Conservation (phyloP, 92 coral and sea anemone genomes). For the Siderastrea radians region DNA sequence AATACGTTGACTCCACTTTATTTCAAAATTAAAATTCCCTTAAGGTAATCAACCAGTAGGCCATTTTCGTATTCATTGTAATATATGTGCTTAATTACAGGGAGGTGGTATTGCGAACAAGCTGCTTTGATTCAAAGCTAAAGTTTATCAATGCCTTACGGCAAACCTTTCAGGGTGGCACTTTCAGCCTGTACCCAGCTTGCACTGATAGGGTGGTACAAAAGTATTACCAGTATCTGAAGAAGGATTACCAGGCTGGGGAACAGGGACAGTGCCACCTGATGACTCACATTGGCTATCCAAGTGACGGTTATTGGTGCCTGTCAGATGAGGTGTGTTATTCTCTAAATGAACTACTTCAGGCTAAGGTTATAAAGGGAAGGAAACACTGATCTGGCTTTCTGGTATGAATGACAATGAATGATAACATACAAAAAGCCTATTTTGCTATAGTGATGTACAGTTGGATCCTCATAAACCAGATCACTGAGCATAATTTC, state of each 20-base stretch:
- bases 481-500: no score
- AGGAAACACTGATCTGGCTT: no score
- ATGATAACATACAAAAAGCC: no score
- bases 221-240: neutral
- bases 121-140: neutral
- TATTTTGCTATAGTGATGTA: no score
- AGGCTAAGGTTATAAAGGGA: no score
- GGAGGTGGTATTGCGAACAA: conserved; percentile 2
- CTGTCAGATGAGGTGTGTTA: neutral
- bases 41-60: no score
- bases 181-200: neutral
- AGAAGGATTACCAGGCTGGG: neutral
- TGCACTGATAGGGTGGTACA: neutral
- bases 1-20: no score
- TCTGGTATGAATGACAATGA: no score
- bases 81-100: neutral
- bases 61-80: no score
- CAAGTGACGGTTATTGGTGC: conserved; percentile 11
- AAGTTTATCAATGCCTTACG: neutral
- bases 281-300: neutral
- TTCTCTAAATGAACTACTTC: no score
- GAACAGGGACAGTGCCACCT: neutral
- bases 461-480: no score
- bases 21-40: no score
- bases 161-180: conserved; percentile 14